Percentiles rank a stretch among this genome's conserved stretches.
These are phyloP conservation scores for Eremobia ochroleuca DNA, from an alignment of 2,888 invertebrate species.

Conservation along the genomic window DNA sequence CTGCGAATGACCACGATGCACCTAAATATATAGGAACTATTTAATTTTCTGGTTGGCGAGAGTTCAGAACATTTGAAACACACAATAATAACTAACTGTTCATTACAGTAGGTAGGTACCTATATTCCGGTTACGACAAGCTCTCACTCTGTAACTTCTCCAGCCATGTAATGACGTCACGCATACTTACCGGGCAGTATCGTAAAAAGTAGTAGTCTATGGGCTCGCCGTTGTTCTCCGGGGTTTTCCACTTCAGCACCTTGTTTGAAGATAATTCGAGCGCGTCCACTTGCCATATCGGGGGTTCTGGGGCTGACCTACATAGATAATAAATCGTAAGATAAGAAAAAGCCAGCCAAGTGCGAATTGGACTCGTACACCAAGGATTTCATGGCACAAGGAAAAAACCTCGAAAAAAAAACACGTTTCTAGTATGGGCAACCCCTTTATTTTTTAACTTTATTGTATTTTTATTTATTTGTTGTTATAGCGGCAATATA, in stretches of 20 bases:
- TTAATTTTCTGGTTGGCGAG: not conserved
- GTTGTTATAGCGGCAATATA: too few relatives aligned
- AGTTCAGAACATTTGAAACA: not conserved
- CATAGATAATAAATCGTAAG: slow-evolving; percentile 28
- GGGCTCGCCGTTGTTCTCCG: slow-evolving; percentile 80
- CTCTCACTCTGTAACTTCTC: too few relatives aligned
- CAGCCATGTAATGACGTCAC: slow-evolving; percentile 22
- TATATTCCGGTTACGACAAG: not conserved
- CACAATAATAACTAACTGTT: too few relatives aligned
- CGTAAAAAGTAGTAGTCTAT: slow-evolving; percentile 81
- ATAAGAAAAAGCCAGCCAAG: not conserved
- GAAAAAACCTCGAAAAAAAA: not conserved
- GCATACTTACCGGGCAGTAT: slow-evolving; percentile 81
- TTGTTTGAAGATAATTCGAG: slow-evolving; percentile 67
- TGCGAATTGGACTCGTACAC: not conserved
- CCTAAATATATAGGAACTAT: not conserved
- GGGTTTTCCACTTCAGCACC: slow-evolving; percentile 80
- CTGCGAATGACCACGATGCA: too few relatives aligned
- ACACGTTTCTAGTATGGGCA: not conserved
- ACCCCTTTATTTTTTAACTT: not conserved
- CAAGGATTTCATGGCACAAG: too few relatives aligned
- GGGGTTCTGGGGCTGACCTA: slow-evolving; percentile 83
- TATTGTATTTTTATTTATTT: not conserved
- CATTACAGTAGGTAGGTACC: not conserved
- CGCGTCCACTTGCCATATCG: slow-evolving; percentile 73